These are phyloP conservation scores for Chymomyza caudatula DNA, from an alignment of 2,888 invertebrate genomes.

Conservation along the genomic window DNA sequence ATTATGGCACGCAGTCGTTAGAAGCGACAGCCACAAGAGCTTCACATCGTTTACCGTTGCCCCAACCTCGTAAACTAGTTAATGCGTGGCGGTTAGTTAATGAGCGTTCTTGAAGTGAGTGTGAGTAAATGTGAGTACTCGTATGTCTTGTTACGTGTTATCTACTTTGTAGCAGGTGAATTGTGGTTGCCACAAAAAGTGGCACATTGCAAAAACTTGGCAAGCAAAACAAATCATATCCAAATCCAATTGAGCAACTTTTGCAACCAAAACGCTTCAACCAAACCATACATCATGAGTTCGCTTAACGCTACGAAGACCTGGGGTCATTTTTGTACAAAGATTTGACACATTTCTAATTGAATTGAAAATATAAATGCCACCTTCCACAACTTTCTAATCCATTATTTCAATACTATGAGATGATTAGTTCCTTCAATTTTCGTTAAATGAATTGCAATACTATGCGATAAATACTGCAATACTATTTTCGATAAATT, in stretches of 20 bases:
- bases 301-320: background rate
- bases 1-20: constrained; percentile 52
- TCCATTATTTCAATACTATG: too few relatives aligned
- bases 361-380: too few relatives aligned
- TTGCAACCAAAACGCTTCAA: background rate
- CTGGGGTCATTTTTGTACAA: too few relatives aligned
- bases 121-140: too few relatives aligned
- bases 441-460: too few relatives aligned
- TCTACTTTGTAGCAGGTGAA: background rate
- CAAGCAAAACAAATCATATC: background rate
- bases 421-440: too few relatives aligned
- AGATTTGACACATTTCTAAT: too few relatives aligned
- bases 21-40: background rate
- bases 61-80: constrained; percentile 57
- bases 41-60: constrained; percentile 49
- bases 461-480: too few relatives aligned
- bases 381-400: too few relatives aligned
- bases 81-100: constrained; percentile 17
- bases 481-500: too few relatives aligned
- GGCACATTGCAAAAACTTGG: background rate
- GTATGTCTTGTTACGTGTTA: background rate
- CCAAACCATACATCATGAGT: background rate
- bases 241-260: background rate
- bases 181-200: background rate
- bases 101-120: background rate